Evolutionary conservation across 92 coral and sea anemone genomes (phyloP), one percentile per base, ranked within the genome.

Genomic region (Palythoa heliodiscus): DNA sequence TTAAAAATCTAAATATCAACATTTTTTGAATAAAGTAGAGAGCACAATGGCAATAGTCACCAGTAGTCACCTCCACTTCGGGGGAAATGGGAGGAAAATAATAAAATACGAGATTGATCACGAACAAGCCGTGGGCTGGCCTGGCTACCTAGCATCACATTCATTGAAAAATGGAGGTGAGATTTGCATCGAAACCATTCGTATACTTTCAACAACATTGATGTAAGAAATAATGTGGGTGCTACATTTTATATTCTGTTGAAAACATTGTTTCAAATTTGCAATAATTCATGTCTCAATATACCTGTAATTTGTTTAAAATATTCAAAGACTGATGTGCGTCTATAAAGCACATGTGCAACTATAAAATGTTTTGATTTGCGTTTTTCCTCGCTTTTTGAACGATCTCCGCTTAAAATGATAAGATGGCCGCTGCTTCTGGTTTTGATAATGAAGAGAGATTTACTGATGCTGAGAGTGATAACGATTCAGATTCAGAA

Each of bases 371-470:
- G 50, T 43, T 69, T 69, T 69, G 43, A 29, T 25, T 69, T 69
- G 2, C 39, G 37, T 25, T 69, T 69, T 69, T n/a, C 73, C 47
- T 29, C n/a, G 7, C 37, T 69, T 69, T 69, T 11, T 17, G 5
- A 25, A 15, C 25, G 48, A 29, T 24, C 73, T 11, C 14, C 7
- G 50, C 50, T 43, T 43, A 43, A 52, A 52, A 23, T 19, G 43
- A 7, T 52, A 67, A 47, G 13, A 80, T 80, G 84, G 84, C 73
- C 23, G 73, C 74, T 24, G 23, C 60, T 64, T n/a, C 74, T 66
- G 39, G 17, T 80, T 24, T 43, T 40, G 58, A 43, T 23, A 24
- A 39, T 5, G 74, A 48, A 80, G 38, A 80, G 35, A 48, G 66
- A 40, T 67, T 70, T 80, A 43, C 84, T 43, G 20, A 10, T 9